A percentile compares a stretch with the other conserved stretches of the same genome.
Evolutionary conservation across 2,888 invertebrate species (phyloP).

Genomic region (Phasia obesa): DNA sequence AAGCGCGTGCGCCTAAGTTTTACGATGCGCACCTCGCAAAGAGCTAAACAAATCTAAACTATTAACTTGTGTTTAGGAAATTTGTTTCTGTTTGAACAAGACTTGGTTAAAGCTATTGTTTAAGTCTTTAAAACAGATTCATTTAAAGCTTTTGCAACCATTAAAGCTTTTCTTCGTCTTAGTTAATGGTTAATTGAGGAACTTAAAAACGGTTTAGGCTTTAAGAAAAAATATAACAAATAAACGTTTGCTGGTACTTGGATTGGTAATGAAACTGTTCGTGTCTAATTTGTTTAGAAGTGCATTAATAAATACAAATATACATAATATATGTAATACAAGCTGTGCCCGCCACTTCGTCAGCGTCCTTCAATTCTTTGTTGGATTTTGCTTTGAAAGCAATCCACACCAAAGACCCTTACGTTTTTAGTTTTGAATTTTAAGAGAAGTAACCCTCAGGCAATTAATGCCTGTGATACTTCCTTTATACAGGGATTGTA

Average conservation of each 20-base stretch:
- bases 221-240: neutral
- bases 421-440: no score
- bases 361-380: no score
- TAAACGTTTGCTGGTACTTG: no score
- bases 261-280: neutral
- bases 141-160: slow-evolving; percentile 26
- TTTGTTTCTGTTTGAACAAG: slow-evolving; percentile 21
- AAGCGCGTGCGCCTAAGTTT: slow-evolving; percentile 66
- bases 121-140: slow-evolving; percentile 20
- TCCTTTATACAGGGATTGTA: no score
- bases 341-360: no score
- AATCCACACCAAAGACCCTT: no score
- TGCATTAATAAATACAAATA: neutral
- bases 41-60: slow-evolving; percentile 71
- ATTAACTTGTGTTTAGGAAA: slow-evolving; percentile 14
- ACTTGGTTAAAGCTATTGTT: slow-evolving; percentile 34
- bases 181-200: slow-evolving; percentile 1
- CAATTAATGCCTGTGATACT: no score
- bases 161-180: slow-evolving; percentile 39
- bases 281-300: neutral
- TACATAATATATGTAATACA: no score
- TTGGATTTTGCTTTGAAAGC: no score
- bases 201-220: neutral
- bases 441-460: no score
- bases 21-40: slow-evolving; percentile 70